Evolutionary conservation across 2,113 vertebrate species (phyloP), one percentile per base, ranked within the genome.

Genomic region (Melanocharis versteri): DNA sequence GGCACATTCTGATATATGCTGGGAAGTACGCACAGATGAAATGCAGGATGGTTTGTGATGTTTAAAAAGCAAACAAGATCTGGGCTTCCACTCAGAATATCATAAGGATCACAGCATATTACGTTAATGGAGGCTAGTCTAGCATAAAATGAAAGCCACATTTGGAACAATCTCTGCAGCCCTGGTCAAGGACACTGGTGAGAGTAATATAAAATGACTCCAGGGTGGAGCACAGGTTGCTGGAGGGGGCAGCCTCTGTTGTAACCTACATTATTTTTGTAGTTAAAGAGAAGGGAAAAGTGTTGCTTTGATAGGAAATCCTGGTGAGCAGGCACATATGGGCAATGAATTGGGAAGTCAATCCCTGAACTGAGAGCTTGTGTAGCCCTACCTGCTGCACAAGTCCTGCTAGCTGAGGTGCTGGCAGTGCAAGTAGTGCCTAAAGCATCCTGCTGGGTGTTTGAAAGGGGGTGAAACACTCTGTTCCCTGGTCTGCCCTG

Each of bases 131-230:
- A 62, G 82, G 58, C 73, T 89, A 80, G 78, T 89, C 71, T 93
- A 92, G 65, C 82, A 72, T 89, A 64, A 95, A 95, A 87, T 87
- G 64, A 92, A 83, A 93, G 66, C 12, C 70, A 80, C n/a, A 26
- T 94, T 94, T 94, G 61, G 56, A 95, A 66, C 51, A 71, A 53
- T 90, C 62, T 95, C 51, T 94, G 85, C 68, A 77, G 79, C 37
- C 54, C 31, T 77, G 6, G 27, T 95, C 58, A 76, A 92, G 89
- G 73, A 87, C 69, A 75, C 71, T 39, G 66, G 73, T 50, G 87
- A 81, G 73, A 90, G 44, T 75, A 87, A 94, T 93, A 81, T 37
- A 54, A 93, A 94, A 93, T 93, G 9, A 78, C 87, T 94, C 66
- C 71, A 79, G 85, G 64, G 77, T 87, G 82, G 69, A 93, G 64